Base-by-base conservation (phyloP, 2,888 invertebrate genomes). In the Mechanitis mazaeus region DNA sequence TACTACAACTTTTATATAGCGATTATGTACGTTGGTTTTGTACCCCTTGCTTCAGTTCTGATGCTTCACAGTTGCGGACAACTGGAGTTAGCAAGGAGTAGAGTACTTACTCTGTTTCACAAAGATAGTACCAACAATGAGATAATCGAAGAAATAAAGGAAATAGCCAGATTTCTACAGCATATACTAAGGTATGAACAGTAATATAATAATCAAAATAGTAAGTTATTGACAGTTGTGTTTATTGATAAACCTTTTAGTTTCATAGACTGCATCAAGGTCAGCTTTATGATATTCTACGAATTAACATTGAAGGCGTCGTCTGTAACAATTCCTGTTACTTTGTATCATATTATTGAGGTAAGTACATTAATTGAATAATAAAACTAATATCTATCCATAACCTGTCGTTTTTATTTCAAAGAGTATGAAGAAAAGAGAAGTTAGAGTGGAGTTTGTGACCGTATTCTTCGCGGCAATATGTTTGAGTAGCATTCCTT, bases 1-100 rank as follows among this genome's bases (percentile, higher is more conserved):
- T 42, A 42, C 6, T 77, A 61, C 58, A 74, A 60, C 6, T 7
- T 57, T 2, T 77, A 75, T 55, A 54, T 73, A 0, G 3, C 55
- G 3, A 12, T 67, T 1, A 71, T 78, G 64, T 81, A 78, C 12
- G 56, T 67, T 1, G 76, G 75, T 0, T 79, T 75, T 62, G 74
- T 78, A 3, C 79, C 85, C 0, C 46, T 85, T 12, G 77, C 79
- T 0, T 78, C 80, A 0, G 76, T 78, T 50, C 77, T 83, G 33
- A 76, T 79, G 67, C 64, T 84, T 1, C 84, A 85, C 60, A 73
- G 72, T 0, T 81, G 81, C 59, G 83, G 79, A 4, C 83, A 80
- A 56, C 56, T 84, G n/a, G 79, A 80, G n/a, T 33, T 84, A 6
- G 71, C 77, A 0, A 73, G 69, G 35, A 70, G n/a, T 0, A 71